Conservation (phyloP, 2,797 vertebrate genomes). For the Orestias chungarensis region DNA sequence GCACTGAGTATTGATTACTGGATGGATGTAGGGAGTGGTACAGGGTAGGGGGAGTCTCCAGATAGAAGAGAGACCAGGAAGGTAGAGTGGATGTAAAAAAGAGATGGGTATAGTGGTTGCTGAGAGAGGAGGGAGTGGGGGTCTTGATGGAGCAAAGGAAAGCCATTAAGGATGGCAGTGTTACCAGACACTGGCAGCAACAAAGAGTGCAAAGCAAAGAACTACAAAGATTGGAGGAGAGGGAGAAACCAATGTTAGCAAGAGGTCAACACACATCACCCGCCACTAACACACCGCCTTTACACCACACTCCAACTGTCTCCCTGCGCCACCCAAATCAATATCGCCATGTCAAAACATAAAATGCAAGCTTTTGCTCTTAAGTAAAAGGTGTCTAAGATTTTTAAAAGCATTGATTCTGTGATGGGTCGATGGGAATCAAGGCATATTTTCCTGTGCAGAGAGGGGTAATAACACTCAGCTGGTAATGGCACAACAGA, state of each 20-base stretch:
- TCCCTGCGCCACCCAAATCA: conserved; percentile 82
- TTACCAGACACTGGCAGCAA: conserved; percentile 85
- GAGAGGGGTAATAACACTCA: conserved; percentile 91
- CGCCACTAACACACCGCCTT: conserved; percentile 49
- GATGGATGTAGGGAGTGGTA: conserved; percentile 78
- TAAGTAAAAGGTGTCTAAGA: conserved; percentile 97
- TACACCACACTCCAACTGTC: conserved; percentile 56
- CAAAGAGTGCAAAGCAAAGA: conserved; percentile 72
- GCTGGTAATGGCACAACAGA: conserved; percentile 86
- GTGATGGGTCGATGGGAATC: conserved; percentile 91
- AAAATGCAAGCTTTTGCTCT: conserved; percentile 99
- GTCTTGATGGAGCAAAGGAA: conserved; percentile 77
- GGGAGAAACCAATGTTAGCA: conserved; percentile 38
- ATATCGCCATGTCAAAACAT: conserved; percentile 97
- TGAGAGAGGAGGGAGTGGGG: conserved; percentile 57
- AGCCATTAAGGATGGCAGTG: conserved; percentile 94
- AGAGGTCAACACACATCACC: conserved; percentile 64
- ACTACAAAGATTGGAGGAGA: conserved; percentile 62
- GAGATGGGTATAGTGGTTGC: conserved; percentile 25
- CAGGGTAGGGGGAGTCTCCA: conserved; percentile 57
- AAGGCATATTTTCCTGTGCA: conserved; percentile 86
- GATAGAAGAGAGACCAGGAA: conserved; percentile 54
- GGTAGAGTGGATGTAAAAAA: conserved; percentile 31
- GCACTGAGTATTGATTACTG: conserved; percentile 91
- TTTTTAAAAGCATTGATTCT: conserved; percentile 99